A percentile compares a stretch with the other conserved stretches of the same genome.
Conservation (phyloP, 2,888 invertebrate species). For the Hypena proboscidalis region DNA sequence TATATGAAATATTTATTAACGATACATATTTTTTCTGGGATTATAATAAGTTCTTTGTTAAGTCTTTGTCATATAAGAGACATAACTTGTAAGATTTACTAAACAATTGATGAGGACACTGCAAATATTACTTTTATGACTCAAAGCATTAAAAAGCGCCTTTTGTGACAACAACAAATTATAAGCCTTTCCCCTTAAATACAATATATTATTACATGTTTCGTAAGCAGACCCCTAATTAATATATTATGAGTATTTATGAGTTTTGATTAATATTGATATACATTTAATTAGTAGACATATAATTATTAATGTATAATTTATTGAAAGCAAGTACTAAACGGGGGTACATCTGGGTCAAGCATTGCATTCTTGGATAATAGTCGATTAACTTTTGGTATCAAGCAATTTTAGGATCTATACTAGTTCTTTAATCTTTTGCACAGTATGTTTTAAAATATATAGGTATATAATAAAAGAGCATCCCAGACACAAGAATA, state of each 20-base stretch:
- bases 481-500: conserved; percentile 63
- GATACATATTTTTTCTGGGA: too few species aligned
- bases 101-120: too few species aligned
- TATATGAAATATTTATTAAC: conserved; percentile 9
- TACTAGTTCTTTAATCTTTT: conserved; percentile 36
- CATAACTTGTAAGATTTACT: too few species aligned
- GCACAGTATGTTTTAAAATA: conserved; percentile 30
- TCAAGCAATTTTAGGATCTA: conserved; percentile 53
- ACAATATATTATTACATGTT: conserved; percentile 7
- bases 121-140: too few species aligned
- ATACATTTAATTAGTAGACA: conserved; percentile 1
- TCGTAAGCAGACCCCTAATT: conserved; percentile 15
- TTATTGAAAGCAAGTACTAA: conserved; percentile 49
- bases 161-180: conserved; percentile 31
- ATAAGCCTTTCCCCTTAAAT: too few species aligned
- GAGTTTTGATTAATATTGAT: neutral
- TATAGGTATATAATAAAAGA: conserved; percentile 43
- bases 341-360: conserved; percentile 55
- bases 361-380: conserved; percentile 71
- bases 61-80: too few species aligned
- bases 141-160: conserved; percentile 38
- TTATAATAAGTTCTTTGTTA: too few species aligned
- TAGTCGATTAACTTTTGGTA: conserved; percentile 39
- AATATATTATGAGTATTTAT: neutral
- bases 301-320: conserved; percentile 14